Evolutionary conservation across 2,113 vertebrate genomes (phyloP).

Genomic region (Hystrix cristata): DNA sequence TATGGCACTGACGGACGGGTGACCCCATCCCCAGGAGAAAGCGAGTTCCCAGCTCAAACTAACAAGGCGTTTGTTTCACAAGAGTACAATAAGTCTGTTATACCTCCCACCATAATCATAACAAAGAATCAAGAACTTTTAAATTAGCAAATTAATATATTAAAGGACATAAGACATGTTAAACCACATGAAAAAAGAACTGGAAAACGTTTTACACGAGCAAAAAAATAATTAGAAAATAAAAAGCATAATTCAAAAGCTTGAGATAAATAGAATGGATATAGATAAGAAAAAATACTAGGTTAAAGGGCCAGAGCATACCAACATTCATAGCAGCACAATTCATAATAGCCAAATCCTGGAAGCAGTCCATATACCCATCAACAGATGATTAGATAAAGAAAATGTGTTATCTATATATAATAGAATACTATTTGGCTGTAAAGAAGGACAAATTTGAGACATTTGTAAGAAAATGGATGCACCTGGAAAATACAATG

Average conservation of each 20-base stretch:
- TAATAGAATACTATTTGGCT: too few species aligned
- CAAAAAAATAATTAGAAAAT: conserved; percentile 22
- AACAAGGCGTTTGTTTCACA: background rate
- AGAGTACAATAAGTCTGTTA: background rate
- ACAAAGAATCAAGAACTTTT: background rate
- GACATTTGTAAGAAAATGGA: too few species aligned
- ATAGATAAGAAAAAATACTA: background rate
- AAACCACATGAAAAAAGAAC: background rate
- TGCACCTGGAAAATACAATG: too few species aligned
- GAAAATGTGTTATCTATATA: too few species aligned
- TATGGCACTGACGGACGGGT: background rate
- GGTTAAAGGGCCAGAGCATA: background rate
- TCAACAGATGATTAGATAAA: too few species aligned
- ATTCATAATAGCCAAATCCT: too few species aligned
- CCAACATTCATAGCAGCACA: background rate
- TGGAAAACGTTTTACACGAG: background rate
- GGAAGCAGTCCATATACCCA: too few species aligned
- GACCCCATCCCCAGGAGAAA: background rate
- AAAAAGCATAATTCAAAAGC: background rate
- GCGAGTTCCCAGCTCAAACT: background rate
- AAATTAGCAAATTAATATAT: conserved; percentile 3
- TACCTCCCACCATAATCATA: background rate
- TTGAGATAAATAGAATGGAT: background rate
- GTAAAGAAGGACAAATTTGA: too few species aligned
- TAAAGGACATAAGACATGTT: background rate